Base-by-base conservation (phyloP, 2,113 vertebrate genomes). In the Thalassarche chlororhynchos region DNA sequence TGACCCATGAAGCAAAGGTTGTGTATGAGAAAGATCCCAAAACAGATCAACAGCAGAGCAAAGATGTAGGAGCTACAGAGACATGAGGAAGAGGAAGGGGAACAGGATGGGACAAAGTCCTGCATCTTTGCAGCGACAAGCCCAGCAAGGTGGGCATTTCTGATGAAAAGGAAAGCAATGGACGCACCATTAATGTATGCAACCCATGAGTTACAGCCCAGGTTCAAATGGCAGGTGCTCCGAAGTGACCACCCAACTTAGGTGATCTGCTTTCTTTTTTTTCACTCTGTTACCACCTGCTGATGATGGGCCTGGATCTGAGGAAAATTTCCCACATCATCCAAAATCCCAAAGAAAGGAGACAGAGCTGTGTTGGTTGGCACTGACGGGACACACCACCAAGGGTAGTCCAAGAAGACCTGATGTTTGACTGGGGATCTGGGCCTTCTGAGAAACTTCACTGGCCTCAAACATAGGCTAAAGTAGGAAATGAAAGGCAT, bases 361-460 rank as follows among this genome's bases (percentile, higher is more conserved):
- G 31, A 10, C 9, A 10, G 66, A n/a, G 23, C n/a, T 40, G 36
- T 10, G 19, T 17, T 26, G 44, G 28, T 28, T 65, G 49, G 24
- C 40, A 21, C n/a, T 51, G 44, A 23, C 0, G 2, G 31, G 12
- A 57, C 36, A 46, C 26, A 11, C 4, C 24, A 19, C 13, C 0
- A 2, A 26, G 18, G 32, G 18, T 3, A 16, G 54, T 42, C 1
- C 3, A 32, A n/a, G 65, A 74, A 60, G 49, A 58, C 5, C 17
- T 55, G 49, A 9, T 51, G 14, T 65, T 60, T 44, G 4, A 9
- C 32, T 29, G 38, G 32, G 44, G 21, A 64, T 66, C 83, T 82
- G 57, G 28, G 18, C 9, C 17, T 47, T 51, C 32, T 68, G 78
- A 34, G 46, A 42, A 51, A 23, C 15, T 17, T 88, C 60, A 7